A percentile compares a stretch with the other conserved stretches of the same genome.
phyloP scores from a whole-genome alignment of 2,888 invertebrate species.

The Noctua janthe region DNA sequence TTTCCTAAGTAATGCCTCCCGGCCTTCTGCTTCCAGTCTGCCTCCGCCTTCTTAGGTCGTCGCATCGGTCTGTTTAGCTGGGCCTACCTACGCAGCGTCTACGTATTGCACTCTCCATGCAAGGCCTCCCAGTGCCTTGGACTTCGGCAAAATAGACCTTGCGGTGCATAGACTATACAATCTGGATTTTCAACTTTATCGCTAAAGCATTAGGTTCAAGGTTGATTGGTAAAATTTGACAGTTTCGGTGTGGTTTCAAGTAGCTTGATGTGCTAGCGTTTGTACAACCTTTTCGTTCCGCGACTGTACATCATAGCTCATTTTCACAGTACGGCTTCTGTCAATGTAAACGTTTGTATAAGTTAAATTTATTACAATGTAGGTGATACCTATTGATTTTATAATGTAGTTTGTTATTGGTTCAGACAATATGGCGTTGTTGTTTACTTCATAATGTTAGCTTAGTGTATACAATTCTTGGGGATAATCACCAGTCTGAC shows the following conservation, averaged over 20 bases:
- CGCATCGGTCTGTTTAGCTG: background rate
- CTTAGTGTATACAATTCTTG: background rate
- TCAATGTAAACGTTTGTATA: slow-evolving; percentile 41
- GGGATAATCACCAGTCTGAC: slow-evolving; percentile 10
- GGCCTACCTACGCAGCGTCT: background rate
- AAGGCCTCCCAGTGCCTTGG: background rate
- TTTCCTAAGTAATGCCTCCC: background rate
- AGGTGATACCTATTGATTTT: slow-evolving; percentile 46
- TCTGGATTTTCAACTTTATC: too few species aligned
- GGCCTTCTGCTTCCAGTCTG: background rate
- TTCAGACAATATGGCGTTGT: slow-evolving; percentile 36
- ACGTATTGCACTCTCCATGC: background rate
- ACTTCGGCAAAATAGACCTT: background rate
- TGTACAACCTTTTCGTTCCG: background rate
- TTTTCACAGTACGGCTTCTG: slow-evolving; percentile 33
- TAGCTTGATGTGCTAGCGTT: too few species aligned
- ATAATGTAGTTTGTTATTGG: slow-evolving; percentile 31
- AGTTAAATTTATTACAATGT: slow-evolving; percentile 47
- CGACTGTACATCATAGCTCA: slow-evolving; percentile 17
- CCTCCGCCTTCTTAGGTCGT: background rate
- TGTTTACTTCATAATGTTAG: slow-evolving; percentile 26
- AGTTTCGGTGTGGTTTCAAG: too few species aligned
- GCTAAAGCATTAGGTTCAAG: too few species aligned
- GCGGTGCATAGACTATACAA: too few species aligned
- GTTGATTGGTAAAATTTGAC: too few species aligned